Evolutionary conservation across 2,888 invertebrate genomes (phyloP), one percentile per base, ranked within the genome.

Genomic region (Anticlea derivata): DNA sequence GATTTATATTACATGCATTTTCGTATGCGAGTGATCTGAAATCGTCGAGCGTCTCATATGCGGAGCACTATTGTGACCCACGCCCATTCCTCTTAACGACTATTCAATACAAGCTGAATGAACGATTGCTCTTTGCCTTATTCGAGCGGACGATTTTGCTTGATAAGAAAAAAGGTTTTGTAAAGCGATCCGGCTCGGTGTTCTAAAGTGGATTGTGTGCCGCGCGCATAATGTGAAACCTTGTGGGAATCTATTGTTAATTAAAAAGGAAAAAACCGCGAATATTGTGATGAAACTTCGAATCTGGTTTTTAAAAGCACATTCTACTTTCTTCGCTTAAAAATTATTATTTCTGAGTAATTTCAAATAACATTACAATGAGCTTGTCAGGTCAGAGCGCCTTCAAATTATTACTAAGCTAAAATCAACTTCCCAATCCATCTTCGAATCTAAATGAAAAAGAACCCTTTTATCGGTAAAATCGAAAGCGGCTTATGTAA

Each of bases 1-100:
- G 90, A 90, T 89, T 90, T 89, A 90, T 89, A 89, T 87, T 89
- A 90, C 90, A 84, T 86, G 85, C 87, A 84, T 82, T 86, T 88
- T 86, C 82, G 83, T 84, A 81, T 84, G 82, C 83, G 75, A 83
- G 81, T 86, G 87, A 90, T 90, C 90, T 87, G 86, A 83, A 87
- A 86, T 85, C 84, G 86, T 90, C 87, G 84, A 81, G 72, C 66
- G 61, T 68, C 50, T 53, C 55, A 68, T 66, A 68, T 65, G 50
- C 43, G 41, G 22, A 61, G 65, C 63, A 67, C 66, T 71, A 84
- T 86, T 86, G 81, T 84, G 76, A 73, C 85, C 82, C 81, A 87
- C 87, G 87, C 88, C 86, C 86, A 82, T 78, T 74, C 68, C 71
- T 69, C 80, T 75, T 86, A 87, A 89, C 83, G 82, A 86, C 89